A percentile compares a stretch with the other conserved stretches of the same genome.
phyloP scores from a whole-genome alignment of 2,113 vertebrate genomes.

The Paraplagusia blochii region DNA sequence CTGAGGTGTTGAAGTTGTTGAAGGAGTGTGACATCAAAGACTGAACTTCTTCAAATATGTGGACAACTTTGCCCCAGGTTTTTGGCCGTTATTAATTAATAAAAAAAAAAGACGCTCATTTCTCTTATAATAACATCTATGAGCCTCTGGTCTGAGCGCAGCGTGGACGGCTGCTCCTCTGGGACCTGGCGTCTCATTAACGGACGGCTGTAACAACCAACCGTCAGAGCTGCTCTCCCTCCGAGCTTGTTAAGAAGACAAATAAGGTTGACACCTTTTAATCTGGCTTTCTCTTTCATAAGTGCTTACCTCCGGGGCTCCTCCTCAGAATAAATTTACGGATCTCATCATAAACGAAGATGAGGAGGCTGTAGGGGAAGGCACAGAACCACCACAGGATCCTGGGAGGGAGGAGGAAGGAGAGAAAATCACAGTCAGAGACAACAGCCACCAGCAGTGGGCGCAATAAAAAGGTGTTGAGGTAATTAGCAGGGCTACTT shows the following conservation, averaged over 20 bases:
- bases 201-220: not conserved
- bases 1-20: no score
- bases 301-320: slow-evolving; percentile 74
- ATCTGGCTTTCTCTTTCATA: slow-evolving; percentile 31
- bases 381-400: slow-evolving; percentile 79
- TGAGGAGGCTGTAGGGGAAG: slow-evolving; percentile 78
- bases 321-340: slow-evolving; percentile 77
- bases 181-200: not conserved
- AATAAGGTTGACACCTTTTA: slow-evolving; percentile 42
- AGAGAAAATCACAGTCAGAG: not conserved
- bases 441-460: slow-evolving; percentile 7
- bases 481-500: slow-evolving; percentile 48
- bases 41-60: no score
- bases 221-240: not conserved
- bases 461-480: slow-evolving; percentile 16
- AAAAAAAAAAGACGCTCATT: no score
- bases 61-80: no score
- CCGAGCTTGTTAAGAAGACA: slow-evolving; percentile 45
- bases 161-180: slow-evolving; percentile 16
- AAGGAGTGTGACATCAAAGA: no score
- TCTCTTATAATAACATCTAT: no score
- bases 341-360: slow-evolving; percentile 81
- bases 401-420: slow-evolving; percentile 42
- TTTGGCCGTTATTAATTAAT: no score
- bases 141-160: not conserved